Conservation (phyloP, 2,888 invertebrate genomes). For the Hemithea aestivaria region DNA sequence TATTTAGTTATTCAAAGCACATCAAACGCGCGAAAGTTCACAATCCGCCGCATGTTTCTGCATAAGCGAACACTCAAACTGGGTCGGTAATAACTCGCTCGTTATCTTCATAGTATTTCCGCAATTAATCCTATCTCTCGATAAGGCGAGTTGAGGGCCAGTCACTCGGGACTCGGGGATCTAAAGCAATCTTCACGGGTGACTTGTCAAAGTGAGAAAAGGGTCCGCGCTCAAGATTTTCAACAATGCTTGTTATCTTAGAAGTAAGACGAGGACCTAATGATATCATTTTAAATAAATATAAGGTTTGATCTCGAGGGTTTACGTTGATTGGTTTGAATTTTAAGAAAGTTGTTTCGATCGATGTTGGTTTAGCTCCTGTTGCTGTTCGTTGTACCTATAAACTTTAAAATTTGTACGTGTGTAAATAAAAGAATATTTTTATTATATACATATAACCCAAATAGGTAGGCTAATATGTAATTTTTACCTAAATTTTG, state of each 20-base stretch:
- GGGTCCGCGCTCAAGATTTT: constrained; percentile 75
- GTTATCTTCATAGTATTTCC: constrained; percentile 72
- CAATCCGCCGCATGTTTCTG: constrained; percentile 9
- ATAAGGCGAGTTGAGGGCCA: constrained; percentile 75
- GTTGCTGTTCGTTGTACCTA: no score
- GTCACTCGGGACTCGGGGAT: constrained; percentile 57
- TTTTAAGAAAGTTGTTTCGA: not conserved
- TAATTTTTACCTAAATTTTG: no score
- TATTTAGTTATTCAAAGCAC: no score
- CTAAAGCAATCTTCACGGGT: constrained; percentile 78
- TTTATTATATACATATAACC: no score
- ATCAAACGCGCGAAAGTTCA: constrained; percentile 1
- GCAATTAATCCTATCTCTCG: constrained; percentile 75
- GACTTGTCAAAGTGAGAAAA: constrained; percentile 77
- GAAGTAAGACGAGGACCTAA: constrained; percentile 72
- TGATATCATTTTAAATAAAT: constrained; percentile 74
- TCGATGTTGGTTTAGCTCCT: no score
- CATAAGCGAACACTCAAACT: constrained; percentile 39
- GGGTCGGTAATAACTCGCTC: constrained; percentile 63
- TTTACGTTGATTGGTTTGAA: constrained; percentile 10
- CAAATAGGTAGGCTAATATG: no score
- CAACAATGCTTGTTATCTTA: constrained; percentile 79
- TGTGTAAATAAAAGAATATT: no score
- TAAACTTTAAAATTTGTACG: no score
- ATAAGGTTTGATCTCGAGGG: constrained; percentile 37